These are phyloP conservation scores for Cepaea hortensis DNA, from an alignment of 2,888 invertebrate species.

Conservation along the genomic window DNA sequence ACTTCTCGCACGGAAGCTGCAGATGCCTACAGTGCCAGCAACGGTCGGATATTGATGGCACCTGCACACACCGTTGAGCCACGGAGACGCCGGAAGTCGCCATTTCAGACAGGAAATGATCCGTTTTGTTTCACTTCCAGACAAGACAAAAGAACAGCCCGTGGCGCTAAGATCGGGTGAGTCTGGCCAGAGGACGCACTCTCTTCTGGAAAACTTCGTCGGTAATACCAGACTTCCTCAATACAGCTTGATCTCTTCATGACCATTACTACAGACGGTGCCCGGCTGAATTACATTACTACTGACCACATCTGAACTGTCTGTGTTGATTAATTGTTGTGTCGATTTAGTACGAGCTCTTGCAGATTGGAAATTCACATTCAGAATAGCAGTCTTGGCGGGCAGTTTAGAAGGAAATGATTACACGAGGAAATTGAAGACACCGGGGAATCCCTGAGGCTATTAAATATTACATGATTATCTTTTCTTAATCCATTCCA, in stretches of 20 bases:
- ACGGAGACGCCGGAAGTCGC: constrained; percentile 30
- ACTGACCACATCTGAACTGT: background rate
- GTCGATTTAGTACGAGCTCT: background rate
- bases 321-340: background rate
- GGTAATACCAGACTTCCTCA: constrained; percentile 22
- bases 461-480: too few species aligned
- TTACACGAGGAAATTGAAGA: too few species aligned
- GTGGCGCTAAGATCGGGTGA: constrained; percentile 23
- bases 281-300: background rate
- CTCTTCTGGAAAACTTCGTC: constrained; percentile 20
- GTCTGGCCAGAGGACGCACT: constrained; percentile 17
- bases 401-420: too few species aligned
- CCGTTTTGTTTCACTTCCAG: constrained; percentile 35
- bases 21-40: background rate
- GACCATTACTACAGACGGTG: background rate
- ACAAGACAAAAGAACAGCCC: constrained; percentile 30
- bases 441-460: too few species aligned
- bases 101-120: constrained; percentile 43
- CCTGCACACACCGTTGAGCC: constrained; percentile 2
- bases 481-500: too few species aligned
- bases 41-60: constrained; percentile 28
- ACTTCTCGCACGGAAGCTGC: constrained; percentile 24
- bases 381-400: too few species aligned
- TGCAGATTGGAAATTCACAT: too few species aligned
- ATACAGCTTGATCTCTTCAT: constrained; percentile 5